Conservation (phyloP, 2,113 vertebrate species). For the Strix uralensis region DNA sequence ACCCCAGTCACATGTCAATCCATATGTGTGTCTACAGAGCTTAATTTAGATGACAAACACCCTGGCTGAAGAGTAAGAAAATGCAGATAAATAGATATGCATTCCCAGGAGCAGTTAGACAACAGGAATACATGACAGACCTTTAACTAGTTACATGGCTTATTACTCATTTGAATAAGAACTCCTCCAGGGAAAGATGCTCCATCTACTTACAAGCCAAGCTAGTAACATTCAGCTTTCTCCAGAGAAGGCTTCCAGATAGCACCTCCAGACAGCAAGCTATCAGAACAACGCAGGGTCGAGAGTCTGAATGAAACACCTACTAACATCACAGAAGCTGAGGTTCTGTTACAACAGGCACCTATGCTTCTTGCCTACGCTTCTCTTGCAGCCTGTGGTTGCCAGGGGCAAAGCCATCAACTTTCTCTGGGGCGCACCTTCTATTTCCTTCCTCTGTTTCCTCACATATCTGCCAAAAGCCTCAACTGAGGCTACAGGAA, state of each 20-base stretch:
- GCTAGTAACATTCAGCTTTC: not conserved
- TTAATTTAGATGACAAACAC: not conserved
- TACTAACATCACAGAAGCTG: not conserved
- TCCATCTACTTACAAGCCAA: not conserved
- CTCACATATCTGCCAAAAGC: slow-evolving; percentile 36
- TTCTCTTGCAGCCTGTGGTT: slow-evolving; percentile 13
- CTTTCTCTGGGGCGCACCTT: slow-evolving; percentile 28
- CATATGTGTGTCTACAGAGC: not conserved
- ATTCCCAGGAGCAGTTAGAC: not conserved
- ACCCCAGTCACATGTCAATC: not conserved
- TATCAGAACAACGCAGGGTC: not conserved
- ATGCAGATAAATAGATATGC: not conserved
- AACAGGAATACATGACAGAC: not conserved
- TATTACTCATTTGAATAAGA: not conserved
- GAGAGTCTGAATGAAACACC: not conserved
- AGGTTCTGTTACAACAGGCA: not conserved
- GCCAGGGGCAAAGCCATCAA: slow-evolving; percentile 15
- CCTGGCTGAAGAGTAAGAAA: not conserved
- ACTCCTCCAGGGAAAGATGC: not conserved
- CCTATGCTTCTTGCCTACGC: not conserved
- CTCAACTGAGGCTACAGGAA: slow-evolving; percentile 16
- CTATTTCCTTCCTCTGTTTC: slow-evolving; percentile 58
- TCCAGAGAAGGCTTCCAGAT: not conserved
- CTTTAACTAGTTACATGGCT: not conserved
- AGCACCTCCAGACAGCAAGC: not conserved